A percentile compares a stretch with the other conserved stretches of the same genome.
phyloP scores from a whole-genome alignment of 1,140 invertebrate species.

The Zaprionus camerounensis region DNA sequence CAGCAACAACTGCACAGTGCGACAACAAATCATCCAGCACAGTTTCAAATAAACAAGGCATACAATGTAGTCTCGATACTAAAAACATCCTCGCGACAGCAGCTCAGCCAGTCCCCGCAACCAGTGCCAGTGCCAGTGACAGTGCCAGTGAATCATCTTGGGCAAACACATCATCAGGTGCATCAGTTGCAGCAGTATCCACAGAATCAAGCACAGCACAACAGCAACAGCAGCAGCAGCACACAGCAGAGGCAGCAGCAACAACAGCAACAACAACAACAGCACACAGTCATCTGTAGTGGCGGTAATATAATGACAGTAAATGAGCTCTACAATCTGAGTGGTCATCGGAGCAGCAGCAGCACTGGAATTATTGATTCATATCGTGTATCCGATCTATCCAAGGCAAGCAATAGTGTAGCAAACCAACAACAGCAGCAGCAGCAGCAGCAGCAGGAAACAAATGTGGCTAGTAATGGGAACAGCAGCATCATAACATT shows the following conservation, averaged over 20 bases:
- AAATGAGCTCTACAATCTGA: conserved; percentile 56
- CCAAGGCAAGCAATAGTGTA: conserved; percentile 24
- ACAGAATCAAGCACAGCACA: conserved; percentile 18
- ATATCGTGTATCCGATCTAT: conserved; percentile 41
- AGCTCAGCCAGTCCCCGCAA: conserved; percentile 13
- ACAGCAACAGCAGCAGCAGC: neutral
- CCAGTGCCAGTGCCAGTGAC: conserved; percentile 1
- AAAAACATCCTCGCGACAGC: conserved; percentile 50
- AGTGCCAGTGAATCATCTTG: conserved; percentile 6
- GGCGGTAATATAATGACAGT: conserved; percentile 52
- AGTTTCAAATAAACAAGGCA: conserved; percentile 68
- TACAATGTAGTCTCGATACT: conserved; percentile 65
- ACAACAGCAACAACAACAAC: conserved; percentile 43
- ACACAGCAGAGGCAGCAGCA: conserved; percentile 39
- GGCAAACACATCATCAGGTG: conserved; percentile 34
- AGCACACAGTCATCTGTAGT: conserved; percentile 60
- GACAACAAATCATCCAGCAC: conserved; percentile 35
- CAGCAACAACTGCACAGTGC: conserved; percentile 47
- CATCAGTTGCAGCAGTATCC: conserved; percentile 42
- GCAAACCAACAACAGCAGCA: neutral
- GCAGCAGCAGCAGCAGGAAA: conserved; percentile 9
- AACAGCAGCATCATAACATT: conserved; percentile 41
- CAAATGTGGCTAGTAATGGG: conserved; percentile 13
- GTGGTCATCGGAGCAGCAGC: conserved; percentile 27
- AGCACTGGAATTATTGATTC: conserved; percentile 41